These are phyloP conservation scores for Saturnia pavonia DNA, from an alignment of 2,888 invertebrate genomes.

Conservation along the genomic window DNA sequence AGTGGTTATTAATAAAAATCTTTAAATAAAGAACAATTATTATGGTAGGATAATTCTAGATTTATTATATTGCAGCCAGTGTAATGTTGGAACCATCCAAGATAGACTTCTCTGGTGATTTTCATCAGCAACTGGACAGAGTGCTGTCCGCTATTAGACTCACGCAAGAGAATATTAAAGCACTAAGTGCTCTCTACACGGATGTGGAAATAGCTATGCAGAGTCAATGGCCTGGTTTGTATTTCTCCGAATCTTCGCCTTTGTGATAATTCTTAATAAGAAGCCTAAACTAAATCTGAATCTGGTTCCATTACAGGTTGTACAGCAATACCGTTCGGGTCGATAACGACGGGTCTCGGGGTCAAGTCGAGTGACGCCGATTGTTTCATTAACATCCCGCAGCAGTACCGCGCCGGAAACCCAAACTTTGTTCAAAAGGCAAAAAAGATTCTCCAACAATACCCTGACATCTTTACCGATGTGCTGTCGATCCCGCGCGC, in stretches of 20 bases:
- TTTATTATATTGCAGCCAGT: conserved; percentile 31
- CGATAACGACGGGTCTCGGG: conserved; percentile 86
- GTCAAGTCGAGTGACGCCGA: conserved; percentile 88
- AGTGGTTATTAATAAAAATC: too few species aligned
- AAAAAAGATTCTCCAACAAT: conserved; percentile 60
- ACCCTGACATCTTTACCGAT: conserved; percentile 72
- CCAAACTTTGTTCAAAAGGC: conserved; percentile 53
- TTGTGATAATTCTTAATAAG: not conserved
- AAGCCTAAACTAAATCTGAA: not conserved
- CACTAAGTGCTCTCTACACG: conserved; percentile 58
- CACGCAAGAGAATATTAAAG: conserved; percentile 54
- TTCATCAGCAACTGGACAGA: conserved; percentile 62
- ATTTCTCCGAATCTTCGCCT: not conserved
- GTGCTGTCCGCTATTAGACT: conserved; percentile 63
- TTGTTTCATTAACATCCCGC: conserved; percentile 82
- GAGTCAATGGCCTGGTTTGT: conserved; percentile 61
- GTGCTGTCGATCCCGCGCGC: conserved; percentile 86
- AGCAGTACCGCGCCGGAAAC: conserved; percentile 31
- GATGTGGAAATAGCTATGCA: conserved; percentile 67
- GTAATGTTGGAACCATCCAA: conserved; percentile 47
- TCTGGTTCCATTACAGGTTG: conserved; percentile 48
- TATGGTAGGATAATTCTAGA: too few species aligned
- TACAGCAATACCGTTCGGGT: conserved; percentile 84
- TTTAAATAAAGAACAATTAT: too few species aligned
- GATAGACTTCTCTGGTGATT: conserved; percentile 58